Evolutionary conservation across 2,113 vertebrate species (phyloP).

Genomic region (Phalacrocorax aristotelis): DNA sequence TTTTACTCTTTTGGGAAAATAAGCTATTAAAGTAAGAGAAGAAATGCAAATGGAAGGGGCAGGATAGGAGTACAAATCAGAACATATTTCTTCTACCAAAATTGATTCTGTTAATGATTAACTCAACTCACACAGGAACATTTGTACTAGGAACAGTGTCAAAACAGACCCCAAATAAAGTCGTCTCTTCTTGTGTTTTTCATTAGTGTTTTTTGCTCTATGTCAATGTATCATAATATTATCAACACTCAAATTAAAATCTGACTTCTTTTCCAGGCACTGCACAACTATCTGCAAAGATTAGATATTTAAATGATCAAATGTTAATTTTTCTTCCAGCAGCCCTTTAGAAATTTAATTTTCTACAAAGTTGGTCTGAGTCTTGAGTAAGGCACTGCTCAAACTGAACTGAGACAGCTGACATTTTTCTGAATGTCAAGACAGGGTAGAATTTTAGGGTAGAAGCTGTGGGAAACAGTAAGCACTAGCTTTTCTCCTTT

Average conservation of each 20-base stretch:
- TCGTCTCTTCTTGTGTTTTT: background rate
- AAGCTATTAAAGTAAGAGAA: background rate
- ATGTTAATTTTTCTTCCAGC: background rate
- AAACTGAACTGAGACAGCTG: background rate
- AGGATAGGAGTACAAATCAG: background rate
- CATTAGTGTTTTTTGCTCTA: background rate
- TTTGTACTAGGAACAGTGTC: constrained; percentile 8
- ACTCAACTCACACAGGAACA: background rate
- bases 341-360: background rate
- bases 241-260: background rate
- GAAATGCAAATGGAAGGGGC: background rate
- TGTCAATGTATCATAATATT: background rate
- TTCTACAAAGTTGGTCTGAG: background rate
- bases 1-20: background rate
- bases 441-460: background rate
- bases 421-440: background rate
- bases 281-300: background rate
- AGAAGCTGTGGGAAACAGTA: background rate
- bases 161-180: constrained; percentile 34
- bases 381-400: background rate
- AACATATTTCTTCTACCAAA: background rate
- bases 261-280: background rate
- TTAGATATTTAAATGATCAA: background rate
- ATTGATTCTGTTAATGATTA: constrained; percentile 2
- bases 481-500: background rate